Percentiles rank a stretch among this genome's conserved stretches.
phyloP scores from a whole-genome alignment of 2,797 vertebrate genomes.

The Microchirus variegatus region DNA sequence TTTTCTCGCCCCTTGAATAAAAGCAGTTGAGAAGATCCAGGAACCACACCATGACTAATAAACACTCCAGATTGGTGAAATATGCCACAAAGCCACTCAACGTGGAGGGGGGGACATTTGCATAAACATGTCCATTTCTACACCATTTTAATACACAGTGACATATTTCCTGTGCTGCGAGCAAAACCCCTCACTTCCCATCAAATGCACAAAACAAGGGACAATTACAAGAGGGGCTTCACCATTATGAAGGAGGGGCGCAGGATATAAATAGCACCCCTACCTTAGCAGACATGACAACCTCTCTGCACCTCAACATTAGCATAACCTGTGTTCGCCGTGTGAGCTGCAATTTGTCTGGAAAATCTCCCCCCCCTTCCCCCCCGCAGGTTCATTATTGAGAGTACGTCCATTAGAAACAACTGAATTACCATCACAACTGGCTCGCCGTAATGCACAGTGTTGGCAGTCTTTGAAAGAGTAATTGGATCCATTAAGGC shows the following conservation, averaged over 20 bases:
- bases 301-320: conserved; percentile 65
- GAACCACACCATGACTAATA: conserved; percentile 42
- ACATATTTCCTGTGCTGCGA: conserved; percentile 32
- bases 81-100: conserved; percentile 16
- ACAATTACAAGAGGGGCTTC: conserved; percentile 60
- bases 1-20: conserved; percentile 24
- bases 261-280: conserved; percentile 53
- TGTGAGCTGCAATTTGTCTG: conserved; percentile 77
- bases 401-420: conserved; percentile 76
- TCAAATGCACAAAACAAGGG: conserved; percentile 60
- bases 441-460: conserved; percentile 63
- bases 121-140: conserved; percentile 21
- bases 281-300: conserved; percentile 52
- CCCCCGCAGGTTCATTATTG: conserved; percentile 74
- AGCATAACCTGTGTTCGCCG: conserved; percentile 76
- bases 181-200: conserved; percentile 45
- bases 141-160: conserved; percentile 44
- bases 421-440: conserved; percentile 81
- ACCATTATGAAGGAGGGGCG: conserved; percentile 54
- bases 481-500: conserved; percentile 81
- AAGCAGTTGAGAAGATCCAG: conserved; percentile 13
- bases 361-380: conserved; percentile 63
- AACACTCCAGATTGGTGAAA: conserved; percentile 32
- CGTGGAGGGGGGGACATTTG: conserved; percentile 7
- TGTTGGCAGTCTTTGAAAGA: conserved; percentile 69